Evolutionary conservation across 2,113 vertebrate species (phyloP).

Genomic region (Lates calcarifer): DNA sequence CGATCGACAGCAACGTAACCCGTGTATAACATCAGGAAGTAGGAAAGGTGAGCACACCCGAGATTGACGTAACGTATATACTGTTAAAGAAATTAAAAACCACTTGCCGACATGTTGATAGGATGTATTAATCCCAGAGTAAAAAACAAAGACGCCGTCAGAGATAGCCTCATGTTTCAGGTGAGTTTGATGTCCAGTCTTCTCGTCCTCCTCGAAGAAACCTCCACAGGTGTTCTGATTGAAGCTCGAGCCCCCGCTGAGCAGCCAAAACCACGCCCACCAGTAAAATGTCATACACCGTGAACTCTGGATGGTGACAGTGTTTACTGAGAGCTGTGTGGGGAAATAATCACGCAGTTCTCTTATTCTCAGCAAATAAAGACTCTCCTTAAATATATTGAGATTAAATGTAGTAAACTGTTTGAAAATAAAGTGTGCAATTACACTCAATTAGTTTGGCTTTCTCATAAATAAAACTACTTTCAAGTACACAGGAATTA

Average conservation of each 20-base stretch:
- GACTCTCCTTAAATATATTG: too few species aligned
- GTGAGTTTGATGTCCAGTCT: not conserved
- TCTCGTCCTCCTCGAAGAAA: not conserved
- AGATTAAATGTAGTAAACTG: too few species aligned
- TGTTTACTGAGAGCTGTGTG: too few species aligned
- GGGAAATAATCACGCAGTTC: too few species aligned
- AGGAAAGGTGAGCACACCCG: slow-evolving; percentile 18
- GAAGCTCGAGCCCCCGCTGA: not conserved
- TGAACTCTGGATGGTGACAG: too few species aligned
- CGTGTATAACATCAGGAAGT: slow-evolving; percentile 38
- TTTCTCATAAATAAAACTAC: too few species aligned
- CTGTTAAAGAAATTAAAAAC: not conserved
- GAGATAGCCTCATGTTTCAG: slow-evolving; percentile 36
- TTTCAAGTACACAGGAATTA: too few species aligned
- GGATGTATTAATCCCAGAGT: not conserved
- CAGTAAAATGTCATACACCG: too few species aligned
- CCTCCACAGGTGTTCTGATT: slow-evolving; percentile 18
- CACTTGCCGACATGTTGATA: slow-evolving; percentile 36
- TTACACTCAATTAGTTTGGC: too few species aligned
- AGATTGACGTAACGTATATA: not conserved
- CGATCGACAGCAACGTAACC: not conserved
- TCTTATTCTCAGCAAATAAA: too few species aligned
- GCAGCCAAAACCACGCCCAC: slow-evolving; percentile 35
- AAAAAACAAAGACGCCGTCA: not conserved
- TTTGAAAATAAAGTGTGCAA: too few species aligned